Conservation (phyloP, 2,797 vertebrate genomes). For the Tarsius wallacei region DNA sequence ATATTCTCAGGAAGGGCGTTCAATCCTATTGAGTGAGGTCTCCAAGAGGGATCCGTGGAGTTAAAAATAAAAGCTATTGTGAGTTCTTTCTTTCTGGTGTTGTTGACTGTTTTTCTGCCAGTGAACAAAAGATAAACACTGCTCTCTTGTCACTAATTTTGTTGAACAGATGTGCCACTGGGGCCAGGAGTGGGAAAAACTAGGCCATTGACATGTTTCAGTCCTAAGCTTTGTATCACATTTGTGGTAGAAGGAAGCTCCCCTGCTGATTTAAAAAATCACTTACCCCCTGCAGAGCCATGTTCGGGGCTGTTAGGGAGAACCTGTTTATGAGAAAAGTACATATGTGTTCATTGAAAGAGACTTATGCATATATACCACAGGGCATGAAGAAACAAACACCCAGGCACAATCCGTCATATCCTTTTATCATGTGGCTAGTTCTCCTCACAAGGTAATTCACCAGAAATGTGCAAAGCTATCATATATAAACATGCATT, state of each 20-base stretch:
- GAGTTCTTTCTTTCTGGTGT: not conserved
- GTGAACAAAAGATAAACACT: not conserved
- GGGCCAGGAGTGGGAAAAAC: not conserved
- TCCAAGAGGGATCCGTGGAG: not conserved
- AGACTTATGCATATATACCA: rapidly evolving
- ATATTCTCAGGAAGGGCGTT: not conserved
- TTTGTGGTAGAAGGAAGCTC: not conserved
- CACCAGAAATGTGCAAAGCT: not conserved
- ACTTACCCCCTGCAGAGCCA: not conserved
- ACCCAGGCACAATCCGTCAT: rapidly evolving
- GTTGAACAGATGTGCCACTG: not conserved
- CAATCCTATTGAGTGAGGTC: not conserved
- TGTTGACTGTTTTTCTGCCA: not conserved
- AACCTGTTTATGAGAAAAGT: not conserved
- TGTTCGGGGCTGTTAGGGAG: not conserved
- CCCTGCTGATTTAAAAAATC: not conserved
- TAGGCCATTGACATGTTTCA: not conserved
- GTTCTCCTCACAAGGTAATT: not conserved
- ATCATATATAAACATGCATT: not conserved
- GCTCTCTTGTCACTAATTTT: not conserved
- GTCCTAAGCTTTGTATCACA: not conserved
- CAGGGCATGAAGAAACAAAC: not conserved
- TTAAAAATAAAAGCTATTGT: not conserved
- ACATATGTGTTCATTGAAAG: not conserved
- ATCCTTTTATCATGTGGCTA: not conserved